Base-by-base conservation (phyloP, 1,140 invertebrate species). In the Diorhabda elongata region DNA sequence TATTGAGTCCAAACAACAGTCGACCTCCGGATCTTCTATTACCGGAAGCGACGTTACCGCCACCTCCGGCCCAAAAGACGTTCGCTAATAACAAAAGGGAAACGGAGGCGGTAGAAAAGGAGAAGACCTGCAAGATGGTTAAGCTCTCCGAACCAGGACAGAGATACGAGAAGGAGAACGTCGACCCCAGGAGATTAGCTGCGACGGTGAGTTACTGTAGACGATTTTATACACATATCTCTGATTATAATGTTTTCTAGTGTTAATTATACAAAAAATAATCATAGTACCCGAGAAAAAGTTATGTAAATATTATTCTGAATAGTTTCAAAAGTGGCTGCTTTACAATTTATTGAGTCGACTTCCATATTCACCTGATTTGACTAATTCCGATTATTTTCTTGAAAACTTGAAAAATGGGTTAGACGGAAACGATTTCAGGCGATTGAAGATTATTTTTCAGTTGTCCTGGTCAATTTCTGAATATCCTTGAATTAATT, bases 1-100 rank as follows among this genome's bases (percentile, higher is more conserved):
- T 81, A 57, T 67, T 81, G 71, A 81, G 80, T 76, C 80, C 80
- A 8, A 81, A 80, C 63, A 81, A 81, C 64, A 72, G 79, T 69
- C 65, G 77, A 62, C 71, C 75, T 6, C 74, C 76, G 42, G 79
- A 80, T 63, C 62, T 78, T 44, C 44, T 77, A 7, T 71, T 78
- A 66, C 66, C 72, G 43, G 72, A 73, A 61, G 66, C 62, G 8
- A 11, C 66, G 11, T 7, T 43, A 11, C 56, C 67, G 41, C 43
- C 43, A 43, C 45, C 42, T 5, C 58, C 66, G 44, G 65, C 61
- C 43, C 71, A 71, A 71, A 63, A 67, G 45, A 69, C 69, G 7
- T 47, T 71, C 8, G 58, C 61, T 62, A 74, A 63, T 58, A 73
- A 71, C 61, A 79, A 80, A 64, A 69, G 78, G 59, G 80, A 81